Conservation (phyloP, 2,113 vertebrate genomes). For the Athene cunicularia region DNA sequence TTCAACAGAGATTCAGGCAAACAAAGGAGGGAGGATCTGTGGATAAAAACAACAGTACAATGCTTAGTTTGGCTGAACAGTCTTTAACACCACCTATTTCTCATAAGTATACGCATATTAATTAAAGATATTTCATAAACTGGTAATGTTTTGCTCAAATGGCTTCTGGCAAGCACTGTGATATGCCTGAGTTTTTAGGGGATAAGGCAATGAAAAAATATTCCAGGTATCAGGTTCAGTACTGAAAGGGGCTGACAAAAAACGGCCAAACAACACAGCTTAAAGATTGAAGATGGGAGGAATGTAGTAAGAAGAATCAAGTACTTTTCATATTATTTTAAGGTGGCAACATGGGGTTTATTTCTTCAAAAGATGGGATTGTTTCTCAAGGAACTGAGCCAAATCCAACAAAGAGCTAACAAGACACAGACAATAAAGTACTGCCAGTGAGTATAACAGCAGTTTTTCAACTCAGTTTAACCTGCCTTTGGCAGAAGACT, state of each 20-base stretch:
- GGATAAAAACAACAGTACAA: background rate
- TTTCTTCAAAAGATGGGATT: constrained; percentile 54
- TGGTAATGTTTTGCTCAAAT: background rate
- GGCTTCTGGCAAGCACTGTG: background rate
- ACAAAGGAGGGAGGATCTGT: background rate
- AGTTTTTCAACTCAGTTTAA: constrained; percentile 6
- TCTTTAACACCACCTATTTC: background rate
- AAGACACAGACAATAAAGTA: constrained; percentile 53
- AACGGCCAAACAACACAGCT: background rate
- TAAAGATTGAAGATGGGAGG: background rate
- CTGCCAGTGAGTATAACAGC: constrained; percentile 2
- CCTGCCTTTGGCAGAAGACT: constrained; percentile 35
- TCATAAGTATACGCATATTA: background rate
- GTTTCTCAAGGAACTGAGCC: constrained; percentile 58
- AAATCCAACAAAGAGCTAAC: constrained; percentile 58
- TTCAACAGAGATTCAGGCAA: background rate
- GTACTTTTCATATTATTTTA: constrained; percentile 42
- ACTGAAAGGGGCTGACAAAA: background rate
- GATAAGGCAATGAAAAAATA: background rate
- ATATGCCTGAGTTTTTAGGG: background rate
- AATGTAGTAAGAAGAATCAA: constrained; percentile 19
- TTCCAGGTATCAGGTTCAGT: background rate
- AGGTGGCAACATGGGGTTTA: constrained; percentile 62
- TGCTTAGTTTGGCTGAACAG: constrained; percentile 32
- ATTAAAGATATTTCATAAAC: constrained; percentile 37